Percentiles rank a stretch among this genome's conserved stretches.
These are phyloP conservation scores for Lucilia cuprina DNA, from an alignment of 1,140 invertebrate species.

Conservation along the genomic window DNA sequence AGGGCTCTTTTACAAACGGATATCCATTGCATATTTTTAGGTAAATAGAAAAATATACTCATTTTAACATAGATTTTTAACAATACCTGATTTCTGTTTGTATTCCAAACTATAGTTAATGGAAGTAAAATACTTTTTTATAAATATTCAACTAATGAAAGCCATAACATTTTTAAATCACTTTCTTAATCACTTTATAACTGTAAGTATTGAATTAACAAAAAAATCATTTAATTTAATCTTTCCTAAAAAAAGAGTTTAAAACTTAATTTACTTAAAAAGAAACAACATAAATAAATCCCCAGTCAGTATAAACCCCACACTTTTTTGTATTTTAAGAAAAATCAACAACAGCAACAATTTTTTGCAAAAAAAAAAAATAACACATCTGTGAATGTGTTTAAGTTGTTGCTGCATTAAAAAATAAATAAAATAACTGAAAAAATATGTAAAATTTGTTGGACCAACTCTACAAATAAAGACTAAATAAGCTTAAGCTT, in stretches of 20 bases:
- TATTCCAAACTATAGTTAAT: no score
- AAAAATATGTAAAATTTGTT: not conserved
- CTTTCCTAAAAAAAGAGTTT: not conserved
- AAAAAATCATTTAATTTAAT: not conserved
- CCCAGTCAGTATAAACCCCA: no score
- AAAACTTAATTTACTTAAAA: not conserved
- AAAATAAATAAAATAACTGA: not conserved
- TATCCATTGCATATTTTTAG: slow-evolving; percentile 6
- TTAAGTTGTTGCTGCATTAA: not conserved
- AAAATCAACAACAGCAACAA: not conserved
- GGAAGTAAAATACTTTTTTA: no score
- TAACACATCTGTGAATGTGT: not conserved
- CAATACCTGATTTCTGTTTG: no score
- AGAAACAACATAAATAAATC: not conserved
- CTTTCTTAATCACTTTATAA: no score
- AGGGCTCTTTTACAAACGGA: not conserved
- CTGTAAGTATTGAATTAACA: no score
- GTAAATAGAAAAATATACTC: not conserved
- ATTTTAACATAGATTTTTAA: no score
- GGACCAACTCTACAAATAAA: not conserved
- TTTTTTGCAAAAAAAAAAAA: not conserved
- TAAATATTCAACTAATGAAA: no score
- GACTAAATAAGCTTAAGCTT: slow-evolving; percentile 9
- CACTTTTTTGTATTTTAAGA: no score
- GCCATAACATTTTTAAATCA: no score